Evolutionary conservation across 2,113 vertebrate species (phyloP).

Genomic region (Ptilonorhynchus violaceus): DNA sequence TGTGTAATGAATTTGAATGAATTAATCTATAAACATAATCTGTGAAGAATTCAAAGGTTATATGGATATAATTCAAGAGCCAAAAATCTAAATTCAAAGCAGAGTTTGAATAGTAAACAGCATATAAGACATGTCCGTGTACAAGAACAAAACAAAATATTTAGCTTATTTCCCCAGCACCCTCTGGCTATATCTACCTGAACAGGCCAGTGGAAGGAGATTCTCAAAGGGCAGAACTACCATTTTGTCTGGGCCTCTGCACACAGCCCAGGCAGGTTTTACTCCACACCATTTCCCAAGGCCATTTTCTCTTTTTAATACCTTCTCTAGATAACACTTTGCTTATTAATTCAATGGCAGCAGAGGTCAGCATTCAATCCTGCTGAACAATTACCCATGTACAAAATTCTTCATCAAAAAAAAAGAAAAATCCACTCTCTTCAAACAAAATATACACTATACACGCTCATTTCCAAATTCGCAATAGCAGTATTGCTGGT

Average conservation of each 20-base stretch:
- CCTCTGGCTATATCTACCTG: not conserved
- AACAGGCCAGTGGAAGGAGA: not conserved
- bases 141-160: not conserved
- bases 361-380: not conserved
- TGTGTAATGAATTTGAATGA: not conserved
- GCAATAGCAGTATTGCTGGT: fast-evolving
- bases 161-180: not conserved
- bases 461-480: fast-evolving
- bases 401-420: not conserved
- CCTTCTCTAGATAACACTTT: not conserved
- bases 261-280: not conserved
- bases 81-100: not conserved
- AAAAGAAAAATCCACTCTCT: not conserved
- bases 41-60: not conserved
- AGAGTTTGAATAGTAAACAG: not conserved
- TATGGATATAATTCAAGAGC: not conserved
- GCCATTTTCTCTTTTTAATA: not conserved
- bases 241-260: not conserved
- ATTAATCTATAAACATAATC: not conserved
- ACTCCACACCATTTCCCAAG: not conserved
- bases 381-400: not conserved
- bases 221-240: not conserved
- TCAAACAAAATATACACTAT: not conserved
- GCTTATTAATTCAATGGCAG: not conserved
- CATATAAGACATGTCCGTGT: fast-evolving